Base-by-base conservation (phyloP, 2,113 vertebrate genomes). In the Acrocephalus kingi region DNA sequence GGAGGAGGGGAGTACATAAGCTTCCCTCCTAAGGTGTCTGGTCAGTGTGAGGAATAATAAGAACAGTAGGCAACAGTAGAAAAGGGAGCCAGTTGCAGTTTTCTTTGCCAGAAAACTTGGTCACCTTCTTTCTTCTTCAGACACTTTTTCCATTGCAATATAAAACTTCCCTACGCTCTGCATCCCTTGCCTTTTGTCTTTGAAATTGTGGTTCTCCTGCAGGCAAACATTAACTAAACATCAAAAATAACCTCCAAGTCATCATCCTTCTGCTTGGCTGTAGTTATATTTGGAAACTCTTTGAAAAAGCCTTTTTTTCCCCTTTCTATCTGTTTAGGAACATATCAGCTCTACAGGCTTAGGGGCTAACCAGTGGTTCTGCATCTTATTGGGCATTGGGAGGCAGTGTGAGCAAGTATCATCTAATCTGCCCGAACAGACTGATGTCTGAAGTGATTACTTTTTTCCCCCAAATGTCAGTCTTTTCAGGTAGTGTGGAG, bases 391-490 rank as follows among this genome's bases (percentile, higher is more conserved):
- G 37, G 25, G 6, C 11, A 31, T 18, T 48, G 22, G 20, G 51
- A 84, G 69, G 14, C 41, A 62, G 0, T n/a, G 31, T 66, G 46
- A 84, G n/a, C 13, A 69, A 45, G 13, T 41, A 6, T 74, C n/a
- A 54, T 54, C 31, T 77, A 73, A 84, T 48, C 8, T 31, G 15
- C 66, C 13, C 62, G 37, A 77, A 52, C 6, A 77, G 49, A 12
- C 6, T 33, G 23, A 56, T 69, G 28, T 74, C 59, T 69, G 51
- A 87, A 84, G 25, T 46, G 24, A 45, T 72, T 58, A 0, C 27
- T 55, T 49, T 39, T 45, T 41, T n/a, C 0, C 15, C 16, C 4
- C 0, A 1, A n/a, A 56, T 73, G 23, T 23, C 9, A 21, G 0
- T 80, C 67, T 62, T 69, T 90, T 67, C 21, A 43, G n/a, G 21